phyloP scores from a whole-genome alignment of 2,113 vertebrate species.

The Hippocampus guttulatus region DNA sequence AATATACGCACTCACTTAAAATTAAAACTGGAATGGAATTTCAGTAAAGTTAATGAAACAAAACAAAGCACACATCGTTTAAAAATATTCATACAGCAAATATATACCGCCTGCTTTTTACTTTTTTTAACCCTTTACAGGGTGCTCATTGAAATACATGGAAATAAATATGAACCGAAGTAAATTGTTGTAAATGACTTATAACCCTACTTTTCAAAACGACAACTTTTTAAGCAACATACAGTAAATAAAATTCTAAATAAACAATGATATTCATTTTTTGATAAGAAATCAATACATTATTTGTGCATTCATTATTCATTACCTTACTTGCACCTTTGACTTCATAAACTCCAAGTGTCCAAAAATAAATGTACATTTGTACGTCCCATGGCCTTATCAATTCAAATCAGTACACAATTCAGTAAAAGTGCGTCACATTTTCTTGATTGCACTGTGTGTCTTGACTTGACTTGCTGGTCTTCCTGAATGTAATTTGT shows the following conservation, averaged over 20 bases:
- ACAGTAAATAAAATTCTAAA: too few species aligned
- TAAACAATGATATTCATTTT: background rate
- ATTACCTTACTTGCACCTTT: background rate
- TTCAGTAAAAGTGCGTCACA: constrained; percentile 26
- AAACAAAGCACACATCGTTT: background rate
- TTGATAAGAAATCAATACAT: constrained; percentile 4
- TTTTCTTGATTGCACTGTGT: constrained; percentile 25
- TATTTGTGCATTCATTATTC: background rate
- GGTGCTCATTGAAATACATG: background rate
- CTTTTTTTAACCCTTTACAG: background rate
- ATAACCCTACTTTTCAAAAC: background rate
- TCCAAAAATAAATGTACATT: background rate
- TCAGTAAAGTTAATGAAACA: constrained; percentile 14
- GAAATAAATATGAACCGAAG: background rate
- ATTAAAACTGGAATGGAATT: constrained; percentile 20
- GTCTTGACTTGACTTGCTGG: too few species aligned
- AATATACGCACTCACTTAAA: constrained; percentile 26
- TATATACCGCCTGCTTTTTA: too few species aligned
- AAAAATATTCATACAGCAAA: constrained; percentile 2
- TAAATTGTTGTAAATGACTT: background rate
- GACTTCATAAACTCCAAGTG: background rate
- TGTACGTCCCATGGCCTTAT: constrained; percentile 19
- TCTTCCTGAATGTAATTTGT: too few species aligned
- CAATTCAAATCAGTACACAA: constrained; percentile 37
- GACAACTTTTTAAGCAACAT: background rate